phyloP scores from a whole-genome alignment of 2,113 vertebrate species.

The Felis chaus region DNA sequence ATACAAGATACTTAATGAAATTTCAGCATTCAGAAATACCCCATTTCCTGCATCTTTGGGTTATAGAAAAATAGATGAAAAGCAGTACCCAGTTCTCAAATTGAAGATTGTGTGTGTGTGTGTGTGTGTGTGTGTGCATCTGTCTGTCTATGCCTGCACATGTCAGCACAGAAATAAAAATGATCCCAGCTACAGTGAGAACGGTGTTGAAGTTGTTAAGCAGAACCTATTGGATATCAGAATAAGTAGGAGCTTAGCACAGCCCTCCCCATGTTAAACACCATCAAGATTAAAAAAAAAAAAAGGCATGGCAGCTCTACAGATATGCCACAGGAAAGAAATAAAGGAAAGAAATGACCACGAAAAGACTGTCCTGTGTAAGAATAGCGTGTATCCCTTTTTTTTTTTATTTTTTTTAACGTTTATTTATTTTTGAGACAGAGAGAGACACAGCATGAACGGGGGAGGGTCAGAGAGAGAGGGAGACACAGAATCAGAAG shows the following conservation, averaged over 20 bases:
- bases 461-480: no score
- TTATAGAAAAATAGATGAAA: slow-evolving; percentile 18
- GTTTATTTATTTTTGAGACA: no score
- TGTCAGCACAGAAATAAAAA: neutral
- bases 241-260: neutral
- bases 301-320: neutral
- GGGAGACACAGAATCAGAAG: no score
- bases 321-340: neutral
- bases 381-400: neutral
- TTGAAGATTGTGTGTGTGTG: neutral
- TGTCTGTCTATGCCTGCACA: neutral
- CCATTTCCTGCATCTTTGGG: neutral
- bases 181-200: neutral
- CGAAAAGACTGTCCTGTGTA: neutral
- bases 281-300: neutral
- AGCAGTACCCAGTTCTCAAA: neutral
- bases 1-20: neutral
- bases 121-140: neutral
- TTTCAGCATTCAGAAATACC: neutral
- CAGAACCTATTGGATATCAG: neutral
- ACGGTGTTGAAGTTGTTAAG: neutral
- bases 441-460: no score
- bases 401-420: no score
- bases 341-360: neutral
- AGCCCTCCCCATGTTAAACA: neutral